These are phyloP conservation scores for Caloenas nicobarica DNA, from an alignment of 2,113 vertebrate genomes.

Conservation along the genomic window DNA sequence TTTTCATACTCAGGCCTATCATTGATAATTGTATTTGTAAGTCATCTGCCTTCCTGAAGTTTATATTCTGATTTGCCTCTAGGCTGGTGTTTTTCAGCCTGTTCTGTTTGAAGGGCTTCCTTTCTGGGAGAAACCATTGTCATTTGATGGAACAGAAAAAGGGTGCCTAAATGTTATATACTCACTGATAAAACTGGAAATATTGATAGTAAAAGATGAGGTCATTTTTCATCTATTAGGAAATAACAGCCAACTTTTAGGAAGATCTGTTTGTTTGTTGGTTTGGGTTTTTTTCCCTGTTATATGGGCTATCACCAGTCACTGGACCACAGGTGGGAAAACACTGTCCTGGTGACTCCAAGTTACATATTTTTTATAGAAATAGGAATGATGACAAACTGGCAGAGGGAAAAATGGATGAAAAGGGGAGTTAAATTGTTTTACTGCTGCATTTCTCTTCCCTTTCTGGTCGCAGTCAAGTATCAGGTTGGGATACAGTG, in stretches of 20 bases:
- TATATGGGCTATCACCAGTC: not conserved
- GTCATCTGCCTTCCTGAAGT: not conserved
- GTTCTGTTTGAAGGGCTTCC: not conserved
- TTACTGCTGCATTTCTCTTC: not conserved
- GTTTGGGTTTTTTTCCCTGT: accelerated
- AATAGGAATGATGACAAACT: not conserved
- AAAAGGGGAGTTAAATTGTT: not conserved
- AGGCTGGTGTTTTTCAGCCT: not conserved
- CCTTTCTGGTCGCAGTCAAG: not conserved
- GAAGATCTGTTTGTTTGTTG: not conserved
- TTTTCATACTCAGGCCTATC: not conserved
- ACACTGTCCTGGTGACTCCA: not conserved
- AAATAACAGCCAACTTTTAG: not conserved
- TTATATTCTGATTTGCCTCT: not conserved
- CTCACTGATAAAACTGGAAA: not conserved
- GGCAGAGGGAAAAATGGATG: not conserved
- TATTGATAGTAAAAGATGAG: not conserved
- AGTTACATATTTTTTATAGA: not conserved
- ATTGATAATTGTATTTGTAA: not conserved
- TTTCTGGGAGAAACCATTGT: not conserved
- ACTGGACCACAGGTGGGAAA: not conserved
- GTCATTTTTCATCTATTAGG: not conserved
- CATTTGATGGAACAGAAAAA: not conserved
- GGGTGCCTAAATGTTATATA: not conserved
- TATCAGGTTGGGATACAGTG: accelerated